These are phyloP conservation scores for Drosophila borborema DNA, from an alignment of 2,888 invertebrate genomes.

Conservation along the genomic window DNA sequence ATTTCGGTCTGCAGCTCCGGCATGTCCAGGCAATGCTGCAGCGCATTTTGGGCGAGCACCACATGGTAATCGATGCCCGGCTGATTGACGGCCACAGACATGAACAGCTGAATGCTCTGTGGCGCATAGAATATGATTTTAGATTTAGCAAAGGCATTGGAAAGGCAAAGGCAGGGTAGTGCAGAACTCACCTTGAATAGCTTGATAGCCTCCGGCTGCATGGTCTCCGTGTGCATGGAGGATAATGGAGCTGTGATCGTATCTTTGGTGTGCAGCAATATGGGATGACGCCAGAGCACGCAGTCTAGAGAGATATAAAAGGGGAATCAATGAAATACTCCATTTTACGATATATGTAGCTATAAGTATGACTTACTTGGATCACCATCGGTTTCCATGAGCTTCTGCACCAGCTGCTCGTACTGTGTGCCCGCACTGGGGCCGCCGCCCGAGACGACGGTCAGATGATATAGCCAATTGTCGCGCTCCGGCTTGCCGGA, in stretches of 20 bases:
- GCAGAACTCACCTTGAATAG: slow-evolving; percentile 91
- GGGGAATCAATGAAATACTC: not conserved
- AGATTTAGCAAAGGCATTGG: not conserved
- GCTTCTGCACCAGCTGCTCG: slow-evolving; percentile 96
- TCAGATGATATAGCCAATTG: slow-evolving; percentile 93
- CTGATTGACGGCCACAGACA: slow-evolving; percentile 97
- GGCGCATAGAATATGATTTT: not conserved
- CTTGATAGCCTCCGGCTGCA: slow-evolving; percentile 96
- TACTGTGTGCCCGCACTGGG: slow-evolving; percentile 97
- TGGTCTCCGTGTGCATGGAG: slow-evolving; percentile 93
- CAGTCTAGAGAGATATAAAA: slow-evolving; percentile 87
- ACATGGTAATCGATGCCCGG: slow-evolving; percentile 99
- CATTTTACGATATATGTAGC: not conserved
- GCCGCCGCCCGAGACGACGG: slow-evolving; percentile 96
- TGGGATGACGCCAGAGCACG: slow-evolving; percentile 97
- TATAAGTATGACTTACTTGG: slow-evolving; percentile 88
- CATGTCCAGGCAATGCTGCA: slow-evolving; percentile 95
- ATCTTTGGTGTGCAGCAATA: slow-evolving; percentile 95
- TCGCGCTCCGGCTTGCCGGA: slow-evolving; percentile 97
- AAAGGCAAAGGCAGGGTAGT: no score
- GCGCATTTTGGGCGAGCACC: slow-evolving; percentile 97
- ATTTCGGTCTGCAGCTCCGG: slow-evolving; percentile 97
- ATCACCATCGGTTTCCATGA: slow-evolving; percentile 98
- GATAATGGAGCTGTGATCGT: slow-evolving; percentile 95
- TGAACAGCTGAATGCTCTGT: slow-evolving; percentile 97